Evolutionary conservation across 2,888 invertebrate genomes (phyloP), one percentile per base, ranked within the genome.

Genomic region (Philopedon plagiatum): DNA sequence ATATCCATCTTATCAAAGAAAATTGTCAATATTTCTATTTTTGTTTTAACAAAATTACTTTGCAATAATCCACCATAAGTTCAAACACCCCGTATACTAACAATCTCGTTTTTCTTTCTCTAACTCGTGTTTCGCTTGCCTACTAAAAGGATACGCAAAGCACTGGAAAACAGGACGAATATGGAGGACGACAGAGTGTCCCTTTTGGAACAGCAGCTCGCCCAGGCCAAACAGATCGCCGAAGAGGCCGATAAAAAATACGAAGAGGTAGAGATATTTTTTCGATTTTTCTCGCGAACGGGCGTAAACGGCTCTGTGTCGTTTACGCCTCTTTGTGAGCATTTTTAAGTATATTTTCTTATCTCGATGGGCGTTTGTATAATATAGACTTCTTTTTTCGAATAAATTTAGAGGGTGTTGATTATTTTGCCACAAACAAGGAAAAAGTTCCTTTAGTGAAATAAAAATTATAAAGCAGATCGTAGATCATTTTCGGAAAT

Each of bases 201-300:
- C 86, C 93, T 95, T 85, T 91, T 99, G 90, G 99, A 99, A 88
- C 94, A 95, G 82, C 98, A 99, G 89, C 93, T 99, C 86, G 91
- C 98, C 81, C 98, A 99, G 89, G 99, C 99, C 86, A 98, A 98
- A 91, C 93, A 96, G 89, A 98, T 99, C 89, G 99, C 99, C 80
- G 99, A 99, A 89, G 99, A 99, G 90, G 97, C 98, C 81, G 99
- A 99, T 91, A 96, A 98, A 89, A 99, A 99, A 95, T 99, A 99
- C 88, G 99, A 99, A 92, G 99, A 99, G 98, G 99, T 99, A 90
- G 76, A 78, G 64, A 46, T 64, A 64, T 57, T 61, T 49, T 54
- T 61, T 51, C 19, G 23, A 21, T 49, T 56, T 23, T 34, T 63
- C 62, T 60, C 74, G 34, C 18, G 34, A 44, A 69, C 61, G 4